These are phyloP conservation scores for Lydus trimaculatus DNA, from an alignment of 2,888 invertebrate species.

Conservation along the genomic window DNA sequence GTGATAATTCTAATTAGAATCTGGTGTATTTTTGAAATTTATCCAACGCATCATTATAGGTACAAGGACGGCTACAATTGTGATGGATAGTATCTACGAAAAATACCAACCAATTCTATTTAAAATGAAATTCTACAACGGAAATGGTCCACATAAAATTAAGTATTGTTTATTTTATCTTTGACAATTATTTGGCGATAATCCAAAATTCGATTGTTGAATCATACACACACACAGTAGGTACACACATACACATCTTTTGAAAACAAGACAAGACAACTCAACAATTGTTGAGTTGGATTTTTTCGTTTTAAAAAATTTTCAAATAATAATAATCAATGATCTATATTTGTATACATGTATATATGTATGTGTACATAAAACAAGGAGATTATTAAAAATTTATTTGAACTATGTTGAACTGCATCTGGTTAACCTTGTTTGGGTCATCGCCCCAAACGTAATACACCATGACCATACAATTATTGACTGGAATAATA, in stretches of 20 bases:
- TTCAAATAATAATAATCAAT: neutral
- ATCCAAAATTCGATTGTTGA: slow-evolving; percentile 31
- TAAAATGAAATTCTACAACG: slow-evolving; percentile 21
- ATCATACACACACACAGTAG: slow-evolving; percentile 22
- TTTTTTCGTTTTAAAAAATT: neutral
- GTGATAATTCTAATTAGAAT: neutral
- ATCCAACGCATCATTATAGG: neutral
- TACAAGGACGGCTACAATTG: too few relatives aligned
- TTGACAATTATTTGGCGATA: slow-evolving; percentile 34
- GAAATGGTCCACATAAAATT: slow-evolving; percentile 31
- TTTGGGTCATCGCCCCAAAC: slow-evolving; percentile 40
- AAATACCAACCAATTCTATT: neutral
- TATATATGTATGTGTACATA: neutral
- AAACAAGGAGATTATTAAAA: slow-evolving; percentile 17
- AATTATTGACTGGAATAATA: neutral
- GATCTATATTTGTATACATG: neutral
- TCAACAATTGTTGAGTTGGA: neutral
- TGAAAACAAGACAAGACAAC: neutral
- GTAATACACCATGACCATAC: slow-evolving; percentile 2
- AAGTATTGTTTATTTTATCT: slow-evolving; percentile 39
- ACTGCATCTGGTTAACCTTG: slow-evolving; percentile 45
- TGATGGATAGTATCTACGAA: too few relatives aligned
- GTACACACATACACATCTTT: slow-evolving; percentile 19
- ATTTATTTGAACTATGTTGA: slow-evolving; percentile 35
- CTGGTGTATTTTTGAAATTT: neutral